Base-by-base conservation (phyloP, 30 jellyfish, hydroid and myxozoan genomes). In the Aurelia aurita complex sp. Pacific region DNA sequence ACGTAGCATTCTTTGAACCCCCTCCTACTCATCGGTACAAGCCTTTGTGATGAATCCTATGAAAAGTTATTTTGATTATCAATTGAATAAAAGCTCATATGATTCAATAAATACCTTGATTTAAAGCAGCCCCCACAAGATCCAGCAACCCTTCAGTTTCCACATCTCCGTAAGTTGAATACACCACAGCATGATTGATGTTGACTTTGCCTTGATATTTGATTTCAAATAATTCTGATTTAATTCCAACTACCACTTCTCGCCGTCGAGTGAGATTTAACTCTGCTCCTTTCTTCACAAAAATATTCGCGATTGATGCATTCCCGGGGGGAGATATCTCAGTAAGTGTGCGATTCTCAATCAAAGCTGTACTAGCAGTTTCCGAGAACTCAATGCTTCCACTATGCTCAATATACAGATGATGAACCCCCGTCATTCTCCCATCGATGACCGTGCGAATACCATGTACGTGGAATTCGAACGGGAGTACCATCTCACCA, bases 351-450 rank as follows among this genome's bases (percentile, higher is more conserved):
- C 83, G 67, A 53, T 85, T 85, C 60, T 85, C 94, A 32, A 85
- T 60, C 64, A 85, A 19, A 1, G 94, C 88, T 32, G 94, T 85
- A 65, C 88, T 85, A 13, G 94, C 94, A 1, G 88, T 85, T 55
- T 85, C 94, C 14, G 94, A 85, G 16, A 85, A 67, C 68, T 74
- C 94, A 8, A 85, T 51, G 64, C 88, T 74, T 29, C 81, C 55
- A 60, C 88, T 64, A 43, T 73, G 83, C 71, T 85, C 94, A 35
- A 74, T 65, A 76, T 73, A 85, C 83, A 85, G 67, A 66, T 76
- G 87, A 64, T 85, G 94, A n/a, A 85, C 94, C 62, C 94, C 94
- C 77, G 94, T 85, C 88, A 85, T 64, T 74, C 88, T 65, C 9
- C 94, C 94, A 65, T 85, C 88, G 46, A 85, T 29, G 43, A 85